Base-by-base conservation (phyloP, 2,888 invertebrate species). In the Athrips mouffetella region DNA sequence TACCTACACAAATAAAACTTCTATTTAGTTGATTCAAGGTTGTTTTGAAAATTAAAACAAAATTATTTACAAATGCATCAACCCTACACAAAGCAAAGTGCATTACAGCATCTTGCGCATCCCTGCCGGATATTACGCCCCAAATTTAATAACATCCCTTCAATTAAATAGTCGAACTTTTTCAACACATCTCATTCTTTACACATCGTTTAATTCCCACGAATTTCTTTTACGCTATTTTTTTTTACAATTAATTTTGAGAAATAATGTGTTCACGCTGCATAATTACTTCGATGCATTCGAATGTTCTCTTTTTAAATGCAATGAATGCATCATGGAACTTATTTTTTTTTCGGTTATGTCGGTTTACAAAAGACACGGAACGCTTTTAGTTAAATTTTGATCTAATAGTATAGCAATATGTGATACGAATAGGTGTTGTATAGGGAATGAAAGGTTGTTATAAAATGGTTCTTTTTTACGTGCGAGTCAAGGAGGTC, bases 221-320 rank as follows among this genome's bases (percentile, higher is more conserved):
- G 85, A 79, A 71, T 78, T 73, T 72, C 65, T 54, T 53, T 50
- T 56, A 59, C 60, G 68, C 62, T 74, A 73, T 67, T 70, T 71
- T 75, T 75, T 75, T 76, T 69, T 58, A 76, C 78, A 81, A 86
- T 83, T 80, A 82, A 67, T 73, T 74, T 73, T 68, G 76, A 74
- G 65, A 70, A 72, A 73, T 80, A 84, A 88, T 81, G 80, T 63
- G 83, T 87, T 88, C 87, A 88, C 88, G 85, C 82, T 74, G 87
- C 79, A 85, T 85, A 85, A 87, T 80, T 80, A 75, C 60, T 70
- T 72, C 66, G 60, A 52, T 55, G 57, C 52, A 55, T 58, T 59
- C 57, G 53, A 59, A 67, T n/a, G 20, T 37, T 62, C 59, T 59
- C 70, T 76, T 77, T 75, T 68, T 53, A 67, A 73, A 74, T 73